Evolutionary conservation across 30 jellyfish, hydroid and myxozoan species (phyloP).

Genomic region (Mastigias papua): DNA sequence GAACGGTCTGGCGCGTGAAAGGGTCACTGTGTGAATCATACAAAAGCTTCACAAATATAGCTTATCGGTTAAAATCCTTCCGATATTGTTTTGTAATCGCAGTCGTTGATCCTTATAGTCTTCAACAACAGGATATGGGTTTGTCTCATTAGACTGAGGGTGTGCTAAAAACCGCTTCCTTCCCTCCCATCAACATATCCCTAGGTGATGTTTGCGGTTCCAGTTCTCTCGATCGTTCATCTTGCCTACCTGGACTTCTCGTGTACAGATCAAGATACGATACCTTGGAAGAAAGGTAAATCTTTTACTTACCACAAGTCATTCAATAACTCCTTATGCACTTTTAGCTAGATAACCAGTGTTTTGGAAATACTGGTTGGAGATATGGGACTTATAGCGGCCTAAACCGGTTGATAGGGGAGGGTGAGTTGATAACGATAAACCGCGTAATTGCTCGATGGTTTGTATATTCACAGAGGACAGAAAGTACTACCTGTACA

Average conservation of each 20-base stretch:
- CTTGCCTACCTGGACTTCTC: neutral
- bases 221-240: neutral
- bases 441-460: neutral
- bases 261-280: neutral
- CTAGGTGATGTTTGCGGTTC: neutral
- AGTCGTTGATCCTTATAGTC: neutral
- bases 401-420: neutral
- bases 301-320: neutral
- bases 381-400: neutral
- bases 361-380: neutral
- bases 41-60: neutral
- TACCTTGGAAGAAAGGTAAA: neutral
- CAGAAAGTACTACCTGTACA: no score
- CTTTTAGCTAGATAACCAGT: neutral
- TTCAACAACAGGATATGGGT: conserved; percentile 47
- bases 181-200: conserved; percentile 19
- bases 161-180: conserved; percentile 29
- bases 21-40: conserved; percentile 1
- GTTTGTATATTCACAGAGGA: neutral
- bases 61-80: neutral
- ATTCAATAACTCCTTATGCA: neutral
- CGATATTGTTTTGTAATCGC: neutral
- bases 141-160: conserved; percentile 14
- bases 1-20: neutral
- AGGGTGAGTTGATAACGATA: neutral